phyloP scores from a whole-genome alignment of 2,113 vertebrate species.

The Sula dactylatra region DNA sequence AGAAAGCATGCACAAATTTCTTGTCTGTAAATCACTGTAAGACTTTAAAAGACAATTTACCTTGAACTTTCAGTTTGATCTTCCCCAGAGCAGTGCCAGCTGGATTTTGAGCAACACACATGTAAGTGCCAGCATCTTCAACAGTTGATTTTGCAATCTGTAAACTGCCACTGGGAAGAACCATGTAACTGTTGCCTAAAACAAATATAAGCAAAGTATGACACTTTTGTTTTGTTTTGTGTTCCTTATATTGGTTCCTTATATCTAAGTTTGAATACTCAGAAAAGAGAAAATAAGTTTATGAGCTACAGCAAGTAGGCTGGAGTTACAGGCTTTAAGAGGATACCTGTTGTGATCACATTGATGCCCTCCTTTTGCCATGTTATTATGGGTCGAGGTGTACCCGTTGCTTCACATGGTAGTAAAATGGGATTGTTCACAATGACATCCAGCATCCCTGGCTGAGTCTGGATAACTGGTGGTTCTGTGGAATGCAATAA shows the following conservation, averaged over 20 bases:
- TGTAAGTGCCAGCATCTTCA: constrained; percentile 88
- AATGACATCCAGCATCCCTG: constrained; percentile 82
- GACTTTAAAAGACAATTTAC: constrained; percentile 61
- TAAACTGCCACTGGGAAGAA: constrained; percentile 85
- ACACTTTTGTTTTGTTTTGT: background rate
- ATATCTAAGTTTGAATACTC: background rate
- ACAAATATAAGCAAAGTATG: background rate
- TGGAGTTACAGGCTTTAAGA: background rate
- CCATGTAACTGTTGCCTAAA: constrained; percentile 77
- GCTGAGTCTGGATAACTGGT: constrained; percentile 85
- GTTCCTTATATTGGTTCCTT: background rate
- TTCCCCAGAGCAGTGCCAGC: constrained; percentile 93
- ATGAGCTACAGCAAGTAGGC: background rate
- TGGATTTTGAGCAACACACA: constrained; percentile 94
- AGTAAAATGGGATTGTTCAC: constrained; percentile 85
- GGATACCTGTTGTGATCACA: constrained; percentile 81
- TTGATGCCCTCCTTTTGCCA: constrained; percentile 98
- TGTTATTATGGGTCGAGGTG: constrained; percentile 84
- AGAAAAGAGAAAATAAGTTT: background rate
- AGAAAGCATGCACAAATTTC: background rate
- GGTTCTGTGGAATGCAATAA: constrained; percentile 72
- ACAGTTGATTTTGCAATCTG: constrained; percentile 84
- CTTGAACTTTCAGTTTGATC: constrained; percentile 92
- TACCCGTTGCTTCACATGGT: constrained; percentile 87
- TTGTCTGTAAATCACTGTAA: background rate